Evolutionary conservation across 2,113 vertebrate species (phyloP).

Genomic region (Caranx ignobilis): DNA sequence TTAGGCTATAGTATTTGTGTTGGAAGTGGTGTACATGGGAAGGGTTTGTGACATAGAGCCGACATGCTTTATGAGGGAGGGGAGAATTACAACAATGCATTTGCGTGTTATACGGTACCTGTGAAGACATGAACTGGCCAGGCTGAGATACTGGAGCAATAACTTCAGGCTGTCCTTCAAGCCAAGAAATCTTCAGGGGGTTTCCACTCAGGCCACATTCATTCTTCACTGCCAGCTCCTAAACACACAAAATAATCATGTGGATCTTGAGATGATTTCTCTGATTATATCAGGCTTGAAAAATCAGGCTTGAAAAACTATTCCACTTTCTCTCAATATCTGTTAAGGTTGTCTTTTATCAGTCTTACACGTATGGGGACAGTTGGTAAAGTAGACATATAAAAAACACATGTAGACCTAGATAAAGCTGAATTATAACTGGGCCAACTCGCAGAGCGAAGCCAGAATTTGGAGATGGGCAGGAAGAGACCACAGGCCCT

Average conservation of each 20-base stretch:
- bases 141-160: slow-evolving; percentile 43
- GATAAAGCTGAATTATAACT: slow-evolving; percentile 53
- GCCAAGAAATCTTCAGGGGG: slow-evolving; percentile 94
- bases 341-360: slow-evolving; percentile 12
- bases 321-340: not conserved
- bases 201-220: slow-evolving; percentile 91
- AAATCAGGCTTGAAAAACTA: not conserved
- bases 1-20: slow-evolving; percentile 71
- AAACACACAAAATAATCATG: slow-evolving; percentile 27
- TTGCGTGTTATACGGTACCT: slow-evolving; percentile 82
- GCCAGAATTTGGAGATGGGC: slow-evolving; percentile 43
- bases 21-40: slow-evolving; percentile 45
- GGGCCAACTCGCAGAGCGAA: slow-evolving; percentile 36
- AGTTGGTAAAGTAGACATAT: slow-evolving; percentile 10
- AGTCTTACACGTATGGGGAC: slow-evolving; percentile 7
- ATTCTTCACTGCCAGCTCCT: slow-evolving; percentile 94
- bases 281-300: not conserved
- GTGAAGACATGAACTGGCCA: slow-evolving; percentile 68
- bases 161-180: slow-evolving; percentile 88
- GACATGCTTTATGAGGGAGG: slow-evolving; percentile 39
- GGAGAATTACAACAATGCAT: slow-evolving; percentile 17
- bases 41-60: slow-evolving; percentile 53
- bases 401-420: slow-evolving; percentile 42
- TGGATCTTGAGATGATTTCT: not conserved
- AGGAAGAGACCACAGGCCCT: slow-evolving; percentile 49